Base-by-base conservation (phyloP, 30 jellyfish, hydroid and myxozoan species). In the Phacellophora camtschatica region DNA sequence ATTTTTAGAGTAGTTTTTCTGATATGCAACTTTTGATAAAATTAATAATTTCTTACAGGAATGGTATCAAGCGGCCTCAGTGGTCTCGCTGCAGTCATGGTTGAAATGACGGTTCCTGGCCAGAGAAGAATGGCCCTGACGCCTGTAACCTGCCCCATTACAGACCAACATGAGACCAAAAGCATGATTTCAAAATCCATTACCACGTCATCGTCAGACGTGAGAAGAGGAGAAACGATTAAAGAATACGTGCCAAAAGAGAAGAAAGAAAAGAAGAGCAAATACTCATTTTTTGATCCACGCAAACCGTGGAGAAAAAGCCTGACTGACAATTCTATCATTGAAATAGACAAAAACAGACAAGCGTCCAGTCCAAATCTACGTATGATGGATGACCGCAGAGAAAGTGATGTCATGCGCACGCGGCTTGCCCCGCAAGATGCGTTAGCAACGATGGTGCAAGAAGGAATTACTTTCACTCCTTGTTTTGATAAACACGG, bases 91-190 rank as follows among this genome's bases (percentile, higher is more conserved):
- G 90, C 84, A 10, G 95, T 82, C 5, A 55, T 89, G 89, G 97
- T 89, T 15, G 97, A 89, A 55, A 59, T 89, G 83, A 70, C 97
- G 39, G 97, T 82, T 8, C 97, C 97, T 27, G 90, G 81, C 6
- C 96, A 80, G 25, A 77, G 90, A 2, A 55, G 97, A 31, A 78
- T 75, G 87, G 95, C 95, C 1, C 64, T 84, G 39, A 67, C 95
- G 15, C 97, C 90, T 9, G 64, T 82, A 28, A 56, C 81, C 37
- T 65, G 72, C 24, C 97, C 97, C 16, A 74, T 75, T 46, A 62
- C 90, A 18, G 70, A 53, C 45, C 90, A 74, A 19, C 34, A 55
- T 34, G 86, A 85, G 51, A 8, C 86, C 7, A 64, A 65, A 59
- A 72, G 49, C 18, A 33, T 48, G 34, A 46, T 32, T 43, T 64